phyloP scores from a whole-genome alignment of 2,888 invertebrate species.

The Latrodectus elegans region DNA sequence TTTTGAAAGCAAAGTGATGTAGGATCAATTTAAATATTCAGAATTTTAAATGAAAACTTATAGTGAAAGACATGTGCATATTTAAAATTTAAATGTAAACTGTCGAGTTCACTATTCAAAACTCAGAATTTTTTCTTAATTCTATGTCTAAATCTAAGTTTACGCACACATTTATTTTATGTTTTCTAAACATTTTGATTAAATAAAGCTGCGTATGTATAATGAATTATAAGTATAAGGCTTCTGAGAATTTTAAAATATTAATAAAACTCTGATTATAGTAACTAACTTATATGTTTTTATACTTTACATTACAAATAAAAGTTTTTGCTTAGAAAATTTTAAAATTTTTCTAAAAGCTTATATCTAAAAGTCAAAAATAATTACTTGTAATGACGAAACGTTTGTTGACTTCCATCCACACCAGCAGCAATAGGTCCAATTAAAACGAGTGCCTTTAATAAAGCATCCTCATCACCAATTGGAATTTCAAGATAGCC shows the following conservation, averaged over 20 bases:
- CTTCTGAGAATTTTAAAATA: background rate
- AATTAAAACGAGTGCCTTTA: conserved; percentile 26
- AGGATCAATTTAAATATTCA: too few species aligned
- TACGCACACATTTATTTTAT: too few species aligned
- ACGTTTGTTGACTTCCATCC: conserved; percentile 25
- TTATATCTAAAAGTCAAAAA: background rate
- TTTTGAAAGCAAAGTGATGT: too few species aligned
- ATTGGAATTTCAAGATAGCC: conserved; percentile 34
- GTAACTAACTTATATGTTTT: background rate
- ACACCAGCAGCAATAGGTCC: conserved; percentile 43
- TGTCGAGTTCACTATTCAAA: too few species aligned
- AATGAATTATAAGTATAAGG: background rate
- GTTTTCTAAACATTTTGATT: too few species aligned
- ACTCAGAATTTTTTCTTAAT: too few species aligned
- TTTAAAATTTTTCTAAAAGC: background rate
- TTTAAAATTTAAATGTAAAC: too few species aligned
- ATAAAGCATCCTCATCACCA: conserved; percentile 26
- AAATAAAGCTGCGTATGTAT: too few species aligned
- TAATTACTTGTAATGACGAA: conserved; percentile 36
- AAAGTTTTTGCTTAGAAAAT: background rate
- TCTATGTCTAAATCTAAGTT: too few species aligned
- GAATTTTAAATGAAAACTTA: too few species aligned
- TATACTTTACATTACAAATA: background rate
- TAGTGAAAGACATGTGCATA: too few species aligned
- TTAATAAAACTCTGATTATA: background rate